Conservation (phyloP, 2,797 vertebrate genomes). For the Meda fulgida region DNA sequence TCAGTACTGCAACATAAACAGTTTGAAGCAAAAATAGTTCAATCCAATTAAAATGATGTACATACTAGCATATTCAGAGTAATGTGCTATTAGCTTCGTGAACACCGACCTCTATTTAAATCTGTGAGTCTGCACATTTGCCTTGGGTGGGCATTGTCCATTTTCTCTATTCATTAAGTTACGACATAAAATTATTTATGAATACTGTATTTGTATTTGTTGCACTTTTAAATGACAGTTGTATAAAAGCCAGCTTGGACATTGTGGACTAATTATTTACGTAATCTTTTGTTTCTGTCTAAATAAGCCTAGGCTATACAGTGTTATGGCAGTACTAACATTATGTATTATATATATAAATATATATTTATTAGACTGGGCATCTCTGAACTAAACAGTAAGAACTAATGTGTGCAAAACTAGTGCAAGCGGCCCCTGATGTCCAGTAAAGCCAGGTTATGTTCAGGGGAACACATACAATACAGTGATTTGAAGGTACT, state of each 20-base stretch:
- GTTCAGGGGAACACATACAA: not conserved
- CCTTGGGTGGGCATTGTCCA: not conserved
- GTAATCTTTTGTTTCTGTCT: not conserved
- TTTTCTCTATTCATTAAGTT: not conserved
- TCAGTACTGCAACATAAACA: not conserved
- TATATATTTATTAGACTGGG: too few species aligned
- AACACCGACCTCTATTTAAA: not conserved
- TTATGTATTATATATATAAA: not conserved
- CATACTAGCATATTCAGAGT: not conserved
- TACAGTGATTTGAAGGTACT: constrained; percentile 12
- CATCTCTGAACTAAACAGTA: not conserved
- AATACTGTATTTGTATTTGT: not conserved
- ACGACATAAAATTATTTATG: not conserved
- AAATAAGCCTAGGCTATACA: not conserved
- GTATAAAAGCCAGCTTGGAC: not conserved
- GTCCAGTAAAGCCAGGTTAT: not conserved
- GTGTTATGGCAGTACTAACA: not conserved
- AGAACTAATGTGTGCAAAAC: not conserved
- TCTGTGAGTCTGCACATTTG: not conserved
- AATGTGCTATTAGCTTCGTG: not conserved
- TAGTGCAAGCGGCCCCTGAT: not conserved
- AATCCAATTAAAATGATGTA: not conserved
- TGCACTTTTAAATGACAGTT: not conserved
- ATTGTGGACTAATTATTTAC: not conserved
- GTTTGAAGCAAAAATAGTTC: not conserved